A percentile compares a stretch with the other conserved stretches of the same genome.
Evolutionary conservation across 1,140 invertebrate species (phyloP).

Genomic region (Physella acuta): DNA sequence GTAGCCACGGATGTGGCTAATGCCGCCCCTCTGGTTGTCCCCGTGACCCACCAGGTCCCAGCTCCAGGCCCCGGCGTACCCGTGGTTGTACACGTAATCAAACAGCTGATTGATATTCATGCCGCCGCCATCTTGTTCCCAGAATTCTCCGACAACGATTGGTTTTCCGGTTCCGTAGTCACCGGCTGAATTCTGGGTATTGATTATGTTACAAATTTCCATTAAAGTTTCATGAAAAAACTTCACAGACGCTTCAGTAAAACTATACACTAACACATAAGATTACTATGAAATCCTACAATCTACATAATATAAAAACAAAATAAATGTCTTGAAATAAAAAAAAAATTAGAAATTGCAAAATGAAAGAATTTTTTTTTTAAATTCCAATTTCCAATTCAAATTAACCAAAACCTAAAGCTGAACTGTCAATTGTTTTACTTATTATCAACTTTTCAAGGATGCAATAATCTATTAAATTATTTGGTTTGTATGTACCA

Average conservation of each 20-base stretch:
- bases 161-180: constrained; percentile 55
- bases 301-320: too few relatives aligned
- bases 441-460: neutral
- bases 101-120: constrained; percentile 47
- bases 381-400: neutral
- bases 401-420: neutral
- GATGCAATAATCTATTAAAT: neutral
- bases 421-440: neutral
- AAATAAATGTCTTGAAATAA: too few relatives aligned
- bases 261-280: too few relatives aligned
- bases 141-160: constrained; percentile 58
- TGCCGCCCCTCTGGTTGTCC: neutral
- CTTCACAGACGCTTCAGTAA: too few relatives aligned
- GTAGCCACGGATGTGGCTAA: constrained; percentile 1
- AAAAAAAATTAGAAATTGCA: too few relatives aligned
- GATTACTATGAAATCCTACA: too few relatives aligned
- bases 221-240: too few relatives aligned
- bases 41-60: constrained; percentile 37
- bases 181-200: constrained; percentile 5
- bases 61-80: constrained; percentile 53
- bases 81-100: constrained; percentile 53
- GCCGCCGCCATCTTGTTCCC: constrained; percentile 42
- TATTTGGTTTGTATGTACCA: neutral
- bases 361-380: neutral
- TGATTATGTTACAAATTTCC: too few relatives aligned